Evolutionary conservation across 2,888 invertebrate genomes (phyloP).

Genomic region (Lasioglossum lativentre): DNA sequence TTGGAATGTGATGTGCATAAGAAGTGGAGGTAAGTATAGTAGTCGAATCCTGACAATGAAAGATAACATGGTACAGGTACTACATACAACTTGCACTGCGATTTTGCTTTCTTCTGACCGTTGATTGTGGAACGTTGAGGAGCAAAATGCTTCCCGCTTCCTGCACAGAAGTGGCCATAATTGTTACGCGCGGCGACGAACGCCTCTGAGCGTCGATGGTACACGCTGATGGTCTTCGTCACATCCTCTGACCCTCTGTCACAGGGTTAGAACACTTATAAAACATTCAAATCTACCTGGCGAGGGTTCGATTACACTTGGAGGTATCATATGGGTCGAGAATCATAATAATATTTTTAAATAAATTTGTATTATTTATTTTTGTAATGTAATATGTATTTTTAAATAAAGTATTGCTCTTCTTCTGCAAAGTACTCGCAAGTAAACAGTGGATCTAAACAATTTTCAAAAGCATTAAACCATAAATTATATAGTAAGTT

Average conservation of each 20-base stretch:
- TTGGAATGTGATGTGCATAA: no score
- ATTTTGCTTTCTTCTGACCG: slow-evolving; percentile 1
- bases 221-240: neutral
- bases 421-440: no score
- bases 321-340: no score
- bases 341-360: no score
- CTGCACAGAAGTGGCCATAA: neutral
- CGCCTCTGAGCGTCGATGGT: neutral
- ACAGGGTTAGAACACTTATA: neutral
- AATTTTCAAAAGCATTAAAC: neutral
- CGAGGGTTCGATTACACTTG: no score
- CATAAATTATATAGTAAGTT: neutral
- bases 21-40: no score
- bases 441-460: neutral
- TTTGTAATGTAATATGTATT: no score
- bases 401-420: no score
- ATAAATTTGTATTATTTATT: no score
- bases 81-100: neutral
- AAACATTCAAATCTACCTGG: neutral
- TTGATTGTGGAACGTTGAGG: neutral
- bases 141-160: neutral
- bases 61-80: neutral
- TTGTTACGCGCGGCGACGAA: neutral
- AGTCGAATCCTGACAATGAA: neutral
- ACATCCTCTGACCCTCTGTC: neutral